Percentiles rank a stretch among this genome's conserved stretches.
phyloP scores from a whole-genome alignment of 2,797 vertebrate genomes.

The Ara ararauna region DNA sequence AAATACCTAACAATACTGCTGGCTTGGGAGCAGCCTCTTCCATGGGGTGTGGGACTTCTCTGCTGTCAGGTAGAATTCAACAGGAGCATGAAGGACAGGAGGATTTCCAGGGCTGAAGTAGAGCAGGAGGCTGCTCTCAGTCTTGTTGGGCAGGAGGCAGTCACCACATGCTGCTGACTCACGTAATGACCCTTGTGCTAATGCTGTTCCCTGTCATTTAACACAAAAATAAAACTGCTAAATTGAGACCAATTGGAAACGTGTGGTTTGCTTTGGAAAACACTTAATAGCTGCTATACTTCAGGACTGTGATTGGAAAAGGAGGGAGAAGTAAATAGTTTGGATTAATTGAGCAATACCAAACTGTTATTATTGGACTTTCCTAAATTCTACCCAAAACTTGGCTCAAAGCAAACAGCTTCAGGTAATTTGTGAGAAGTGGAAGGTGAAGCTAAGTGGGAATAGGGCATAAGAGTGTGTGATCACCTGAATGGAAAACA shows the following conservation, averaged over 20 bases:
- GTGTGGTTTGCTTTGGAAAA: background rate
- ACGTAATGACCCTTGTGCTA: constrained; percentile 53
- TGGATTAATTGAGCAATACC: constrained; percentile 2
- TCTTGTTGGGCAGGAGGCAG: background rate
- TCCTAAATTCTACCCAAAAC: background rate
- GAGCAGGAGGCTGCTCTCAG: background rate
- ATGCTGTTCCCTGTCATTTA: constrained; percentile 55
- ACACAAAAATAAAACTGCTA: constrained; percentile 61
- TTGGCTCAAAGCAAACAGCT: background rate
- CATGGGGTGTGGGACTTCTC: background rate
- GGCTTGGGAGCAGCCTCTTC: background rate
- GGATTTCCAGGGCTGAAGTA: background rate
- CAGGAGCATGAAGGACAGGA: background rate
- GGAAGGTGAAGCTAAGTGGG: background rate
- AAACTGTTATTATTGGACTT: constrained; percentile 11
- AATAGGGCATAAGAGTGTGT: background rate
- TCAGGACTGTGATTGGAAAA: background rate
- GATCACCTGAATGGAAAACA: constrained; percentile 22
- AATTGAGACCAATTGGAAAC: constrained; percentile 30
- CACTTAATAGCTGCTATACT: background rate
- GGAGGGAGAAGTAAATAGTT: constrained; percentile 29
- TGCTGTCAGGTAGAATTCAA: background rate
- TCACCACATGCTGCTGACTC: constrained; percentile 10
- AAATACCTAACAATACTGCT: background rate
- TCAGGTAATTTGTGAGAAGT: constrained; percentile 1